Evolutionary conservation across 2,888 invertebrate species (phyloP).

Genomic region (Drosophila pseudotalamancana): DNA sequence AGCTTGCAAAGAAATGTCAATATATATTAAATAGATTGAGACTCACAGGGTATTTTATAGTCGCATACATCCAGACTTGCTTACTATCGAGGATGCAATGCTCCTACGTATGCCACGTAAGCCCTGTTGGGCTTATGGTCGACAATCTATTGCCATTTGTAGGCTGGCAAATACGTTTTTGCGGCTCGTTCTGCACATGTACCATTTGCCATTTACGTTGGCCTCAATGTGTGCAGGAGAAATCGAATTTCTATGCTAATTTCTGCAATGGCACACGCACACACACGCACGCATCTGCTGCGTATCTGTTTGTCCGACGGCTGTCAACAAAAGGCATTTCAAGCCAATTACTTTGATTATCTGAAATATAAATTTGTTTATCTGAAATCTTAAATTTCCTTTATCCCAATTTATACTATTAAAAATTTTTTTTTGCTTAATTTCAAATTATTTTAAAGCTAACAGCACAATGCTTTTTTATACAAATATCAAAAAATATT

Average conservation of each 20-base stretch:
- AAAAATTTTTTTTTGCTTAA: no score
- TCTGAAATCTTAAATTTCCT: conserved; percentile 44
- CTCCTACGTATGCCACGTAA: conserved; percentile 32
- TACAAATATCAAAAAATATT: no score
- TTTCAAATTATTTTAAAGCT: no score
- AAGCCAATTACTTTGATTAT: conserved; percentile 81
- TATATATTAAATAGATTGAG: no score
- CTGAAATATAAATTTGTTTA: conserved; percentile 72
- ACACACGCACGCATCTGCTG: conserved; percentile 4
- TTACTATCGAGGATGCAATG: conserved; percentile 1
- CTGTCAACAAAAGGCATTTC: conserved; percentile 80
- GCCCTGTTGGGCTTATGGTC: conserved; percentile 60
- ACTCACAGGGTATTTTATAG: conserved; percentile 11
- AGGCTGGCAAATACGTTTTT: conserved; percentile 62
- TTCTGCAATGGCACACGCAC: conserved; percentile 24
- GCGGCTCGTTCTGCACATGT: conserved; percentile 30
- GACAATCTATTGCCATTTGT: conserved; percentile 74
- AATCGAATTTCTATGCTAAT: conserved; percentile 80
- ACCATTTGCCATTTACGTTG: conserved; percentile 39
- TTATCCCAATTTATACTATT: no score
- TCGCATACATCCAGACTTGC: background rate
- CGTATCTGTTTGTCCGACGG: conserved; percentile 70
- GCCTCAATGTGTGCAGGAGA: conserved; percentile 57
- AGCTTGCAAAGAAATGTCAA: no score
- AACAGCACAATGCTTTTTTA: no score